These are phyloP conservation scores for Eueides isabella DNA, from an alignment of 1,140 invertebrate genomes.

Conservation along the genomic window DNA sequence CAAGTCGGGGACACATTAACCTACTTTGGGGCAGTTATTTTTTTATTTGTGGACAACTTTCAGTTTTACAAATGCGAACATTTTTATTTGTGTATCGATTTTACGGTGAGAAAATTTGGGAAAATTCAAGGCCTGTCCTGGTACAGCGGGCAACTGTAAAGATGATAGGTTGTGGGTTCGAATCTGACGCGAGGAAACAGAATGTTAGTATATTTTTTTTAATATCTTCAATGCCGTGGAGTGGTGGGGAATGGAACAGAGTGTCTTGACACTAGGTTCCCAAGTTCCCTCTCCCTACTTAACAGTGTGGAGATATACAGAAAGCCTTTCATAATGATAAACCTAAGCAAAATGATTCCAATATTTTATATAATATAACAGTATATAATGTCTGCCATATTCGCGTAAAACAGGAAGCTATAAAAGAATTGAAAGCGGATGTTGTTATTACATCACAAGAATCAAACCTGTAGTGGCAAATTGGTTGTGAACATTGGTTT, in stretches of 20 bases:
- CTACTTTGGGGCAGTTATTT: neutral
- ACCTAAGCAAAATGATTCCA: neutral
- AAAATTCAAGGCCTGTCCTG: too few species aligned
- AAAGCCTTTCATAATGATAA: too few species aligned
- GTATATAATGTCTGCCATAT: neutral
- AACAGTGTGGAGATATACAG: too few species aligned
- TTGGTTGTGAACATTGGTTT: neutral
- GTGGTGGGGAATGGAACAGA: too few species aligned
- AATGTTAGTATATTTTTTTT: too few species aligned
- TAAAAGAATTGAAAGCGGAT: neutral
- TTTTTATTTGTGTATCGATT: neutral
- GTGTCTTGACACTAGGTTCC: too few species aligned
- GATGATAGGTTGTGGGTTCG: too few species aligned
- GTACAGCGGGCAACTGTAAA: too few species aligned
- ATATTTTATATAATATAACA: neutral
- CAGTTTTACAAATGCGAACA: neutral
- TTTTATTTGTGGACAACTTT: constrained; percentile 3
- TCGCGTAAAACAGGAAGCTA: neutral
- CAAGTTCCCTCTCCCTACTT: too few species aligned
- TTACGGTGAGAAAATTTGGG: neutral
- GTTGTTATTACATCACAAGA: constrained; percentile 3
- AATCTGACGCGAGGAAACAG: too few species aligned
- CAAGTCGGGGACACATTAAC: constrained; percentile 7
- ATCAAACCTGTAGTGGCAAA: neutral
- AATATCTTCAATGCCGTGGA: too few species aligned